Conservation (phyloP, 2,113 vertebrate genomes). For the Ginglymostoma cirratum region DNA sequence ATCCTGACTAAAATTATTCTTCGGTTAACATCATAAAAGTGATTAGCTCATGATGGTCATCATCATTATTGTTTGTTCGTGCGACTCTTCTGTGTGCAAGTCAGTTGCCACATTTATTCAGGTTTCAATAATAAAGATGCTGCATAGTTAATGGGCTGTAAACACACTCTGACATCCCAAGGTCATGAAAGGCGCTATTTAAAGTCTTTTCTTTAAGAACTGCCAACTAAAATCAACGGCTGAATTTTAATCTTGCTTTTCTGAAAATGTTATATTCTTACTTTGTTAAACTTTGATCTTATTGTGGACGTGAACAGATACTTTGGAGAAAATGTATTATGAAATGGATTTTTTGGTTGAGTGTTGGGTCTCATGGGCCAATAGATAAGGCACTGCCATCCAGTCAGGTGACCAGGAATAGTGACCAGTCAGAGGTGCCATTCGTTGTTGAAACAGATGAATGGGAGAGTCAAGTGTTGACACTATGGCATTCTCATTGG, state of each 20-base stretch:
- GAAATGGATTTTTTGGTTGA: neutral
- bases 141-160: too few relatives aligned
- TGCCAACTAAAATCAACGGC: neutral
- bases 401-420: neutral
- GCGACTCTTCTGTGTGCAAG: neutral
- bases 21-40: neutral
- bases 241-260: neutral
- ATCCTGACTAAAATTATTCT: neutral
- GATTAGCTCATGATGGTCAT: neutral
- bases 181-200: neutral
- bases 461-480: neutral
- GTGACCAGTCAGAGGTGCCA: neutral
- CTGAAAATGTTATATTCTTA: neutral
- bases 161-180: too few relatives aligned
- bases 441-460: neutral
- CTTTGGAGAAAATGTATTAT: neutral
- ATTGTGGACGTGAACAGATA: neutral
- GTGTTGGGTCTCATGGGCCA: neutral
- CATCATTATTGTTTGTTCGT: neutral
- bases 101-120: neutral
- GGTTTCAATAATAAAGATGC: neutral
- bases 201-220: neutral
- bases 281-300: neutral
- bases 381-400: neutral
- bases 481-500: neutral